These are phyloP conservation scores for Sinella curviseta DNA, from an alignment of 1,140 invertebrate species.

Conservation along the genomic window DNA sequence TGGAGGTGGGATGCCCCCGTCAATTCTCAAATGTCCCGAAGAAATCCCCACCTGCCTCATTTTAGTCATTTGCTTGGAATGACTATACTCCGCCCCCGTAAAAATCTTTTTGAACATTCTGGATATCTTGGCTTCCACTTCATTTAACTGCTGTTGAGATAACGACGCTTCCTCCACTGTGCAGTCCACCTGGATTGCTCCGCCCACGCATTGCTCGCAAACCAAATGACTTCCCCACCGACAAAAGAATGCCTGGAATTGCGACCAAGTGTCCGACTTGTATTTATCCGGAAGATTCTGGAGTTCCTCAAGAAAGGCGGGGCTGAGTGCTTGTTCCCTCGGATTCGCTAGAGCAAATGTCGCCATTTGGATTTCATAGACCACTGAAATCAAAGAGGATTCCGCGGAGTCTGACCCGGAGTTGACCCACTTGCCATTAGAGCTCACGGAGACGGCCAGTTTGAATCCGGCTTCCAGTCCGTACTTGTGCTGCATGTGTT, in stretches of 20 bases:
- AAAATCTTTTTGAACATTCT: background rate
- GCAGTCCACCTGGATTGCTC: background rate
- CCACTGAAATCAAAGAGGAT: background rate
- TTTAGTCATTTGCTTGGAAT: too few relatives aligned
- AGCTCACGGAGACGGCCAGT: background rate
- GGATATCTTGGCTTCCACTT: background rate
- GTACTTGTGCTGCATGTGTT: background rate
- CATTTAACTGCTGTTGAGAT: background rate
- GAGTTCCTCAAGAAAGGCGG: background rate
- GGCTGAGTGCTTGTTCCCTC: background rate
- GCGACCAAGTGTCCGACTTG: background rate
- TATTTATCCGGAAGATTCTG: background rate
- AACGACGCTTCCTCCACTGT: background rate
- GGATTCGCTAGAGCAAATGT: background rate
- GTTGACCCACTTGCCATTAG: background rate
- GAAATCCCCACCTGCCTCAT: background rate
- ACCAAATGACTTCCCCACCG: background rate
- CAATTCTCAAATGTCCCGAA: background rate
- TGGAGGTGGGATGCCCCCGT: background rate
- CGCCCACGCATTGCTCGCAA: background rate
- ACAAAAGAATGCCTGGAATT: background rate
- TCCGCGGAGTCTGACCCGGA: background rate
- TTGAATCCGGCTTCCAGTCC: background rate
- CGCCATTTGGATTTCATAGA: background rate
- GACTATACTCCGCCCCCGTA: background rate